Evolutionary conservation across 1,140 invertebrate species (phyloP).

Genomic region (Lerema accius): DNA sequence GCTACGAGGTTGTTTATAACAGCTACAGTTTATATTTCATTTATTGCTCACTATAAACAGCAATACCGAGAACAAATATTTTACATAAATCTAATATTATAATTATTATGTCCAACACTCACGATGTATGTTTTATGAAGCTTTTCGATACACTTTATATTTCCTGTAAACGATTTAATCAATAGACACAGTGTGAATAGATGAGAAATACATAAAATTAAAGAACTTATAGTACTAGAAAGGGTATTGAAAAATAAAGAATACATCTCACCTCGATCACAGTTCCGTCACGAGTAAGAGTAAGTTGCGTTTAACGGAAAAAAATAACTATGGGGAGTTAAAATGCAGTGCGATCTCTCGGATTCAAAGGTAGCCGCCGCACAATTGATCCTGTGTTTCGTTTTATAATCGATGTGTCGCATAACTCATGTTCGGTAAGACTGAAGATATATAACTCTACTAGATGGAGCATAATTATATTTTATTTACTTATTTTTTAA

Average conservation of each 20-base stretch:
- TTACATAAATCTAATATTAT: not conserved
- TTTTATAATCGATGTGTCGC: conserved; percentile 43
- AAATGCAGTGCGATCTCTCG: conserved; percentile 3
- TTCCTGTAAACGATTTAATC: not conserved
- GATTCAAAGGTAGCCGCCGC: conserved; percentile 38
- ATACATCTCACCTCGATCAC: conserved; percentile 18
- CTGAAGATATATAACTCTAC: conserved; percentile 27
- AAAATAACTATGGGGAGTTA: conserved; percentile 20
- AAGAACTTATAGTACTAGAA: not conserved
- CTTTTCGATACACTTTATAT: conserved; percentile 11
- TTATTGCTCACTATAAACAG: not conserved
- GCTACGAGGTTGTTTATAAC: not conserved
- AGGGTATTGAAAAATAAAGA: not conserved
- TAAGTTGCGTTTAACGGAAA: conserved; percentile 25
- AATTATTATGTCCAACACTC: conserved; percentile 4
- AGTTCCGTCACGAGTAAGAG: conserved; percentile 25
- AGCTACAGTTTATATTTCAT: not conserved
- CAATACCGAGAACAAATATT: conserved; percentile 6
- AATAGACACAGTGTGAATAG: not conserved
- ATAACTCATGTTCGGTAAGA: conserved; percentile 38
- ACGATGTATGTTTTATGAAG: conserved; percentile 12
- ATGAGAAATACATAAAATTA: not conserved
- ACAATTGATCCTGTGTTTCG: conserved; percentile 39
- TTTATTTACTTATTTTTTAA: not conserved
- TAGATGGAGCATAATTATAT: conserved; percentile 23